Conservation (phyloP, 2,797 vertebrate genomes). For the Macroramphosus scolopax region DNA sequence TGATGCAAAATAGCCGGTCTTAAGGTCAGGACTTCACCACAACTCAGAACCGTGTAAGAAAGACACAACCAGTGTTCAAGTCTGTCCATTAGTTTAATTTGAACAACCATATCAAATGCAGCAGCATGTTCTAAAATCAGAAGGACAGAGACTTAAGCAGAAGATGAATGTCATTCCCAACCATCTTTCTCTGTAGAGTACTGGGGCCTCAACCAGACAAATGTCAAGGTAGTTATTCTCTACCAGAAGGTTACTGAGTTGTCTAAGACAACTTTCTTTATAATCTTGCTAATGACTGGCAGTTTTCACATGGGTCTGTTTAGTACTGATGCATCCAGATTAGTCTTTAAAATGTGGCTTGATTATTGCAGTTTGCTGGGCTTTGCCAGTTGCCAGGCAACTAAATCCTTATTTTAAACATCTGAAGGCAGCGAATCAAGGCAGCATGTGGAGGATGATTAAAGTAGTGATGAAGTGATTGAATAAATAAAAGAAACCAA, state of each 20-base stretch:
- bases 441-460: conserved; percentile 1
- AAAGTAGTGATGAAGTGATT: no score
- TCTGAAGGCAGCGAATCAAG: conserved; percentile 1
- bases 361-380: conserved; percentile 1
- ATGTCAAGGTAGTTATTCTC: not conserved
- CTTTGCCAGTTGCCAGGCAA: conserved; percentile 8
- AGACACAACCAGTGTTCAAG: not conserved
- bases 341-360: not conserved
- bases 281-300: no score
- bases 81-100: not conserved
- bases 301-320: no score
- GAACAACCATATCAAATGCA: not conserved
- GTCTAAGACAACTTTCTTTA: not conserved
- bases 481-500: not conserved
- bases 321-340: not conserved
- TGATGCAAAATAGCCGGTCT: no score
- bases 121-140: no score
- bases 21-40: no score
- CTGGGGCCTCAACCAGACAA: no score
- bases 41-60: no score
- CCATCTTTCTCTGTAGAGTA: no score
- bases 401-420: no score
- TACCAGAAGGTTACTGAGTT: not conserved
- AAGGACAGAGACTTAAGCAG: not conserved
- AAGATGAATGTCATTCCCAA: no score